A percentile compares a stretch with the other conserved stretches of the same genome.
Conservation (phyloP, 64 coral and sea anemone genomes). For the Acropora tenuis region DNA sequence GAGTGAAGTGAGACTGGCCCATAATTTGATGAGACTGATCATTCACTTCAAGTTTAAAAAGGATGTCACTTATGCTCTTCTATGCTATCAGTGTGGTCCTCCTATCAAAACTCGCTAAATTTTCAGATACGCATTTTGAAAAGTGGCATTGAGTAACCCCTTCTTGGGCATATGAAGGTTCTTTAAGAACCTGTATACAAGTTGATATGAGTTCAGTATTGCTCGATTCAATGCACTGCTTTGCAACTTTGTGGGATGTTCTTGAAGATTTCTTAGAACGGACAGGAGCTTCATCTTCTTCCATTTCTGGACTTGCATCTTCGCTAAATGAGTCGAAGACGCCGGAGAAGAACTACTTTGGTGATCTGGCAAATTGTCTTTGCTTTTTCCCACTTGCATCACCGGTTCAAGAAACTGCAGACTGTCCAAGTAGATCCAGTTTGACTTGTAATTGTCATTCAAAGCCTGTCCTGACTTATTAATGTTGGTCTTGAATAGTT, state of each 20-base stretch:
- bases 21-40: too few species aligned
- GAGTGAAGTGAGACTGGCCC: too few species aligned
- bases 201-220: not conserved
- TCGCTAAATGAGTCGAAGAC: not conserved
- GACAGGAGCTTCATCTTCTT: not conserved
- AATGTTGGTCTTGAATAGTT: too few species aligned
- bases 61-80: not conserved
- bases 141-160: slow-evolving; percentile 2
- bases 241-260: not conserved
- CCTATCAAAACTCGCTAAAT: not conserved
- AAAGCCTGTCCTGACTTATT: too few species aligned
- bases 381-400: not conserved
- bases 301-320: not conserved
- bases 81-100: not conserved
- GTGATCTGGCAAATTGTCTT: not conserved
- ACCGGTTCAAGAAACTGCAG: not conserved
- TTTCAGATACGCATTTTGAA: not conserved
- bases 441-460: not conserved
- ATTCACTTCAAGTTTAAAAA: too few species aligned
- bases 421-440: not conserved
- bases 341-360: not conserved
- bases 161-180: not conserved
- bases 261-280: not conserved
- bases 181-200: not conserved
- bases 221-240: not conserved